A percentile compares a stretch with the other conserved stretches of the same genome.
Evolutionary conservation across 2,888 invertebrate genomes (phyloP).

Genomic region (Sinohyriopsis cumingii): DNA sequence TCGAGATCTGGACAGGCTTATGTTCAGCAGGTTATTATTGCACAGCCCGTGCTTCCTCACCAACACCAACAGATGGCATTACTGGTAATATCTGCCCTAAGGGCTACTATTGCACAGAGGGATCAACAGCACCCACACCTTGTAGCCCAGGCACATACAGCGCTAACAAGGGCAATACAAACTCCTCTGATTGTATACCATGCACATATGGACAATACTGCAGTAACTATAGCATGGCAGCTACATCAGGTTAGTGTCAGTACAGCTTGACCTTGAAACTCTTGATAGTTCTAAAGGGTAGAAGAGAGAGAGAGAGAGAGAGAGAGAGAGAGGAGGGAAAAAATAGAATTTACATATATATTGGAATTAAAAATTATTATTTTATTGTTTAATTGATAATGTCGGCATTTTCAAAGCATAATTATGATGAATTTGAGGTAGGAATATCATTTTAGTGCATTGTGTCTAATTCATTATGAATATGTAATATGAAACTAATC

Average conservation of each 20-base stretch:
- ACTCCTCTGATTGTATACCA: conserved; percentile 48
- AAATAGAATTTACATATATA: too few species aligned
- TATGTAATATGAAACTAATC: too few species aligned
- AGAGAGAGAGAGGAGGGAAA: too few species aligned
- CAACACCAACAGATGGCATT: conserved; percentile 51
- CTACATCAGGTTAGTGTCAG: conserved; percentile 43
- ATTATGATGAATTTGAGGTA: too few species aligned
- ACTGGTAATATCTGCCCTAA: conserved; percentile 61
- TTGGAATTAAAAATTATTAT: too few species aligned
- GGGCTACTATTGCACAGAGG: conserved; percentile 58
- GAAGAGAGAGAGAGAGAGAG: too few species aligned
- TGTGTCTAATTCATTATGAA: too few species aligned
- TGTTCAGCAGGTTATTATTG: conserved; percentile 68
- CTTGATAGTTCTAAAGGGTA: too few species aligned
- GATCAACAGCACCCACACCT: conserved; percentile 49
- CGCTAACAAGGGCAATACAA: conserved; percentile 45
- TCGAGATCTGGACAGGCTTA: conserved; percentile 57
- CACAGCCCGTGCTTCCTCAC: conserved; percentile 36
- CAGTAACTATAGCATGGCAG: conserved; percentile 57
- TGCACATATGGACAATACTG: conserved; percentile 63
- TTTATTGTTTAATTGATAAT: too few species aligned
- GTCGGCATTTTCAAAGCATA: too few species aligned
- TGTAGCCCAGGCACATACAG: conserved; percentile 64
- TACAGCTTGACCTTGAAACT: not conserved
- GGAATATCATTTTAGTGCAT: too few species aligned